phyloP scores from a whole-genome alignment of 2,113 vertebrate species.

The Ceyx melanurus region DNA sequence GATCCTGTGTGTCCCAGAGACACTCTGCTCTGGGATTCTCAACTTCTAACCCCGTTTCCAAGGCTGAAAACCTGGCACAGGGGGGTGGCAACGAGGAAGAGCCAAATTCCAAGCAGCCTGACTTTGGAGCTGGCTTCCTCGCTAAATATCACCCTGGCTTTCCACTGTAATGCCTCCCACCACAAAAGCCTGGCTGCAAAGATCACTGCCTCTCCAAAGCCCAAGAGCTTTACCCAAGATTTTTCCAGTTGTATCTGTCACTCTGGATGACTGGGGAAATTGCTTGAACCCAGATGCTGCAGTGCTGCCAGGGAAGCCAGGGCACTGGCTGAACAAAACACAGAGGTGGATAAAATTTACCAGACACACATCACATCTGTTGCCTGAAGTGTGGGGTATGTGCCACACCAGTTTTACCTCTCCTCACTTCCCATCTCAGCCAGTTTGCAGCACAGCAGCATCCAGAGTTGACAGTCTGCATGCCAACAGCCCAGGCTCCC shows the following conservation, averaged over 20 bases:
- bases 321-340: slow-evolving; percentile 26
- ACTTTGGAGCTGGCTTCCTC: slow-evolving; percentile 38
- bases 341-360: not conserved
- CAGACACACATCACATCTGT: not conserved
- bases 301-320: slow-evolving; percentile 4
- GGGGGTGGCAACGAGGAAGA: not conserved
- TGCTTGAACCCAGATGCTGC: not conserved
- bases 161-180: slow-evolving; percentile 13
- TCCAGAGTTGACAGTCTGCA: not conserved
- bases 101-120: slow-evolving; percentile 21
- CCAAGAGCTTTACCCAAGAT: slow-evolving; percentile 23
- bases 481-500: not conserved
- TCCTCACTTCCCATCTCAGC: not conserved
- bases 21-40: not conserved
- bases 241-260: slow-evolving; percentile 48
- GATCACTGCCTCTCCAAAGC: not conserved
- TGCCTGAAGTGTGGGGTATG: not conserved
- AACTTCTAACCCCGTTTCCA: not conserved
- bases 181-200: slow-evolving; percentile 46
- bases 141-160: slow-evolving; percentile 39
- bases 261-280: slow-evolving; percentile 16
- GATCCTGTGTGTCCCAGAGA: not conserved
- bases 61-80: not conserved
- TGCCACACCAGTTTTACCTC: not conserved
- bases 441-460: not conserved